These are phyloP conservation scores for Malurus elegans DNA, from an alignment of 2,113 vertebrate genomes.

Conservation along the genomic window DNA sequence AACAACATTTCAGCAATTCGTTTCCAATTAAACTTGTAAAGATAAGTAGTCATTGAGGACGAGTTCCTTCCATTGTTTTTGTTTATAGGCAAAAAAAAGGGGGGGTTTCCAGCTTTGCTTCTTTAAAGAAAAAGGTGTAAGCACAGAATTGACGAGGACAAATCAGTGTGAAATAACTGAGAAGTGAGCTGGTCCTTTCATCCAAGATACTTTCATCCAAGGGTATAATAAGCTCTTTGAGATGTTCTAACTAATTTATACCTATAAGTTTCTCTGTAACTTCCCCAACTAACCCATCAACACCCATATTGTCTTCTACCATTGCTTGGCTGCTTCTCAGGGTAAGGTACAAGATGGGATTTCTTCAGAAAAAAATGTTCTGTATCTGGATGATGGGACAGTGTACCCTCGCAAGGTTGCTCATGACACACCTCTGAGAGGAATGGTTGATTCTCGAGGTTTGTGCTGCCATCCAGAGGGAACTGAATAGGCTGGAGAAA, in stretches of 20 bases:
- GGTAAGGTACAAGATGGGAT: neutral
- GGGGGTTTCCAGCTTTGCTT: neutral
- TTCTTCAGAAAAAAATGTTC: neutral
- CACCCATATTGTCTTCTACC: neutral
- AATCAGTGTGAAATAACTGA: neutral
- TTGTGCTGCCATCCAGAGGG: neutral
- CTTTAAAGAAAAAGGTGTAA: neutral
- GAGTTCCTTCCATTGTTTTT: neutral
- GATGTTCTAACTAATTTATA: neutral
- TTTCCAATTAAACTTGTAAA: neutral
- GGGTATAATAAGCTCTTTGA: neutral
- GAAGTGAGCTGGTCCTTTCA: neutral
- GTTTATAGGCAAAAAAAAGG: neutral
- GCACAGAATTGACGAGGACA: neutral
- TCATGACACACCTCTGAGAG: too few relatives aligned
- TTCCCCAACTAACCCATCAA: neutral
- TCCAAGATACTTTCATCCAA: neutral
- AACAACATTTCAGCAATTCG: neutral
- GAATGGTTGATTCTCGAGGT: neutral
- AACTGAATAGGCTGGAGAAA: neutral
- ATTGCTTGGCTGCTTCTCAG: neutral
- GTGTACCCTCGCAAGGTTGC: neutral
- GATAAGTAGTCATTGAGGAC: neutral
- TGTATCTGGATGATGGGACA: neutral
- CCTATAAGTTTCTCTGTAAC: neutral